phyloP scores from a whole-genome alignment of 2,797 vertebrate genomes.

The Erethizon dorsatum region DNA sequence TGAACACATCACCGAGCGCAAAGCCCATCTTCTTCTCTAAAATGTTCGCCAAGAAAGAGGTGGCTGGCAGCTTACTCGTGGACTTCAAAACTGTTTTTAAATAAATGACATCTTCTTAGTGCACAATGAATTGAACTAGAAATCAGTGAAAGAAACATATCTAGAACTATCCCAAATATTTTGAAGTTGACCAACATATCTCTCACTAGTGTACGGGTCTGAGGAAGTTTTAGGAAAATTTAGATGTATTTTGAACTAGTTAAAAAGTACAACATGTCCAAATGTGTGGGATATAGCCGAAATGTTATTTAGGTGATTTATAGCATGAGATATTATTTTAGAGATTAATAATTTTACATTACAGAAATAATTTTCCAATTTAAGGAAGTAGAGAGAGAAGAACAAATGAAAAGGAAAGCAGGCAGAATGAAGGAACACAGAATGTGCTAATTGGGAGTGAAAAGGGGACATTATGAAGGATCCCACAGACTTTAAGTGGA shows the following conservation, averaged over 20 bases:
- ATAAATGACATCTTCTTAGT: not conserved
- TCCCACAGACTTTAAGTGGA: not conserved
- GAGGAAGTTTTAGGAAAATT: not conserved
- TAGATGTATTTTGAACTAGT: not conserved
- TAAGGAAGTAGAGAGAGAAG: not conserved
- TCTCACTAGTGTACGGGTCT: not conserved
- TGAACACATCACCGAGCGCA: not conserved
- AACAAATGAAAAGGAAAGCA: not conserved
- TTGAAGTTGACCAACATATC: not conserved
- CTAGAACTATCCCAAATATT: not conserved
- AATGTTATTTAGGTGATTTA: not conserved
- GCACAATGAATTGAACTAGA: not conserved
- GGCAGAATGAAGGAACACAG: not conserved
- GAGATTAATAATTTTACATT: not conserved
- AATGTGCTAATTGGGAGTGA: not conserved
- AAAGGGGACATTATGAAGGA: not conserved
- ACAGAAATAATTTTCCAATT: not conserved
- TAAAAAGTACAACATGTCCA: not conserved
- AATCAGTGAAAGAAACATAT: not conserved
- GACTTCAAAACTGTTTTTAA: not conserved
- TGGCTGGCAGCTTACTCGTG: not conserved
- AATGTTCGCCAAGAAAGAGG: not conserved
- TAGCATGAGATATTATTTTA: not conserved
- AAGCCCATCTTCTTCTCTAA: not conserved
- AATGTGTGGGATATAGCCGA: not conserved